These are phyloP conservation scores for Casuarius casuarius DNA, from an alignment of 2,113 vertebrate species.

Conservation along the genomic window DNA sequence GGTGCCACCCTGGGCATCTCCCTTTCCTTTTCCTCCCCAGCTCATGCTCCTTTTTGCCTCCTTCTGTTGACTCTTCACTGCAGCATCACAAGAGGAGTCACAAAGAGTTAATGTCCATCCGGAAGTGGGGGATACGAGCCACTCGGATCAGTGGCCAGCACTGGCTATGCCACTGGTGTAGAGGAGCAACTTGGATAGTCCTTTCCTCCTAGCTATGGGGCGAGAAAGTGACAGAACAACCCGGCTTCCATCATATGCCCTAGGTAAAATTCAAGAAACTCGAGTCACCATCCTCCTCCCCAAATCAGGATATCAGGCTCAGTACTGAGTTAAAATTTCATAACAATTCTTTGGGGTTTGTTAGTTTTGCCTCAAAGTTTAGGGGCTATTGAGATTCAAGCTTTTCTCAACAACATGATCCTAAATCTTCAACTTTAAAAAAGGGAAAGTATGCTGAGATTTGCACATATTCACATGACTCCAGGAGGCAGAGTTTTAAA, in stretches of 20 bases:
- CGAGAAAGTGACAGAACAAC: fast-evolving
- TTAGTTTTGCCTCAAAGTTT: background rate
- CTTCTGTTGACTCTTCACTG: too few species aligned
- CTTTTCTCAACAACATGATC: background rate
- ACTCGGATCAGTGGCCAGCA: fast-evolving
- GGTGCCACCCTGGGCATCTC: background rate
- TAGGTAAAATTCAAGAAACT: background rate
- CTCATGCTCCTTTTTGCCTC: too few species aligned
- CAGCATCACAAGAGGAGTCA: background rate
- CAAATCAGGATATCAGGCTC: fast-evolving
- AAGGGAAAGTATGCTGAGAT: background rate
- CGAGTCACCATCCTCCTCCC: fast-evolving
- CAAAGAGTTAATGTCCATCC: background rate
- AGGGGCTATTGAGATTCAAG: background rate
- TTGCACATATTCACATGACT: background rate
- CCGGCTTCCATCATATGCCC: background rate
- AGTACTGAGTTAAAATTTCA: background rate
- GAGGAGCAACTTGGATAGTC: fast-evolving
- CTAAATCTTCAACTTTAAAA: background rate
- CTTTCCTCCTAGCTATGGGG: fast-evolving
- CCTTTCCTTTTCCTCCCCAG: background rate
- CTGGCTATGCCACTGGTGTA: fast-evolving
- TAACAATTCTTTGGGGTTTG: background rate
- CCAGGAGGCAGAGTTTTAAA: background rate
- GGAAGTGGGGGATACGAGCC: fast-evolving